Percentiles rank a stretch among this genome's conserved stretches.
These are phyloP conservation scores for Limnephilus lunatus DNA, from an alignment of 2,888 invertebrate species.

Conservation along the genomic window DNA sequence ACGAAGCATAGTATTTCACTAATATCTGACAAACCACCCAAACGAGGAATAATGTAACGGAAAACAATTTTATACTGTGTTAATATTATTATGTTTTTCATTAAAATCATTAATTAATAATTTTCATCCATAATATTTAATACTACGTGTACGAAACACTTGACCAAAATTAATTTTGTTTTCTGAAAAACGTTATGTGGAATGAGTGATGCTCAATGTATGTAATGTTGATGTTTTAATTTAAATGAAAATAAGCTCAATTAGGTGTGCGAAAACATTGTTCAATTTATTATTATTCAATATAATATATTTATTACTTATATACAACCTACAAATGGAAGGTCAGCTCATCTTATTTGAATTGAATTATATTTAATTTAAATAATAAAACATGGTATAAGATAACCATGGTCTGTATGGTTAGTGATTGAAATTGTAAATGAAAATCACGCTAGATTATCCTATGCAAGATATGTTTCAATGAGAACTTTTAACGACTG, in stretches of 20 bases:
- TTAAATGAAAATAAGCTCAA: constrained; percentile 40
- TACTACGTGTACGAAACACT: constrained; percentile 33
- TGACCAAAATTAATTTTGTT: constrained; percentile 42
- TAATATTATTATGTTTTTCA: neutral
- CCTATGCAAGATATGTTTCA: constrained; percentile 63
- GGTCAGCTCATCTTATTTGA: constrained; percentile 45
- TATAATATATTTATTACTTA: constrained; percentile 22
- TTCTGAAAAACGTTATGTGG: neutral
- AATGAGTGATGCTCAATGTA: neutral
- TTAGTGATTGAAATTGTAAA: constrained; percentile 66
- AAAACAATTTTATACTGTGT: neutral
- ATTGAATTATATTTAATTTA: constrained; percentile 54
- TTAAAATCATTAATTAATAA: neutral
- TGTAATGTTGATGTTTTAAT: constrained; percentile 2
- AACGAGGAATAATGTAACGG: neutral
- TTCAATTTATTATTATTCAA: constrained; percentile 23
- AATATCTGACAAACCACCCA: neutral
- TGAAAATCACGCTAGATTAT: constrained; percentile 65
- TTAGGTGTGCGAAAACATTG: constrained; percentile 42
- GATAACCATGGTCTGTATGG: constrained; percentile 65
- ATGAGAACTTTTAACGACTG: constrained; percentile 66
- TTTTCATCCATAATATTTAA: neutral
- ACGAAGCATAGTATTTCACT: neutral
- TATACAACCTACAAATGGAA: constrained; percentile 28
- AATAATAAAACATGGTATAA: constrained; percentile 62